These are phyloP conservation scores for Macroglossus sobrinus DNA, from an alignment of 2,113 vertebrate genomes.

Conservation along the genomic window DNA sequence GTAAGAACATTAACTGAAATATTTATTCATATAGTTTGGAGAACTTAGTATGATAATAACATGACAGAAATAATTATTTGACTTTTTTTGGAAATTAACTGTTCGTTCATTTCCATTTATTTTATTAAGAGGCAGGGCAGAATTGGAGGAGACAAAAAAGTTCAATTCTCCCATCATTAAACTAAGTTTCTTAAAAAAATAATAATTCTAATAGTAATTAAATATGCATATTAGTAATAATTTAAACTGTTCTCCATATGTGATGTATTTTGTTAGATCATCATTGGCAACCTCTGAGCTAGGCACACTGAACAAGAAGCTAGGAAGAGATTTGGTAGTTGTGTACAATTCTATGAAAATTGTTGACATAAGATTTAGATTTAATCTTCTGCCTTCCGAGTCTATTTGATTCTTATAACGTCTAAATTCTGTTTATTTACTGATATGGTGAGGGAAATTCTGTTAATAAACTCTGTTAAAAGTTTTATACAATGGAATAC, in stretches of 20 bases:
- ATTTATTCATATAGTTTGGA: neutral
- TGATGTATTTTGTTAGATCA: neutral
- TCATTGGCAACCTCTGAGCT: neutral
- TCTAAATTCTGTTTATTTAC: neutral
- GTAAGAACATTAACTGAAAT: neutral
- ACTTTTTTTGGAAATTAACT: neutral
- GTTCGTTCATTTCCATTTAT: neutral
- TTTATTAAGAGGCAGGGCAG: neutral
- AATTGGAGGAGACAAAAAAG: neutral
- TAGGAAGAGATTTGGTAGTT: neutral
- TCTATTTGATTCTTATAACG: neutral
- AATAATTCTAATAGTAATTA: neutral
- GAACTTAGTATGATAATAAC: neutral
- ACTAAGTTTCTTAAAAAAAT: neutral
- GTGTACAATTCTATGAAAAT: neutral
- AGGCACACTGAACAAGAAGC: neutral
- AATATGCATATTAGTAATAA: neutral
- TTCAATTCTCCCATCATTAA: neutral
- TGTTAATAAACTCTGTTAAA: neutral
- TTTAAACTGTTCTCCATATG: neutral
- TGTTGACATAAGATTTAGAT: neutral
- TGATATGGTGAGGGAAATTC: neutral
- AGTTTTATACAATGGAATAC: neutral
- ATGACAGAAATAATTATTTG: neutral
- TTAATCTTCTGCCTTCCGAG: neutral